Evolutionary conservation across 1,140 invertebrate species (phyloP), one percentile per base, ranked within the genome.

Genomic region (Diabrotica virgifera): DNA sequence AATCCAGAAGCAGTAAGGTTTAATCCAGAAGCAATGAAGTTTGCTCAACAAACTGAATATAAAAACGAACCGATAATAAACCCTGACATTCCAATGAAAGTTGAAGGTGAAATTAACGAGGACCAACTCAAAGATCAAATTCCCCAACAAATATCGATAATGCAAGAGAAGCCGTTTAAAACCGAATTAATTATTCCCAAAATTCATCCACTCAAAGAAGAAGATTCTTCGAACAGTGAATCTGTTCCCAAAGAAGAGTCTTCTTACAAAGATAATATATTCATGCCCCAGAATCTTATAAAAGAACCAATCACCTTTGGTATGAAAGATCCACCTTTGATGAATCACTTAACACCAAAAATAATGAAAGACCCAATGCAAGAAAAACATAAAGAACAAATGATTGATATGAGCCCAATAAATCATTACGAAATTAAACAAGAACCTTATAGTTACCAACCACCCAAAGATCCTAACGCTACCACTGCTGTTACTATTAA

Each of bases 161-260:
- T 62, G 12, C 46, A 66, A 37, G 55, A 72, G 9, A 74, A 77
- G 37, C 74, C 73, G 40, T 72, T 74, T 59, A 85, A 85, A 78
- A 82, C 83, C 14, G 84, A 85, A 78, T 78, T 85, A 63, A 84
- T 84, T 70, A 84, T 85, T 69, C 83, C 83, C 53, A 84, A 84
- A 77, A 81, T 84, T 53, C 79, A 81, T 52, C 78, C 80, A 5
- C 80, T 83, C 75, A 85, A 84, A 64, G 84, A 86, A 69, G 84
- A 85, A 76, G 77, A 78, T 55, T 68, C 70, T 14, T 83, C 74
- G 59, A 76, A 74, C 63, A 78, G 80, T 0, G 60, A 36, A 9
- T 11, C 54, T 9, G 54, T 46, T 8, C 10, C 12, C 5, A 12
- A 54, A 54, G 24, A 46, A 46, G 52, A 54, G 12, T 52, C 64